Conservation (phyloP, 2,113 vertebrate species). For the Tapirus terrestris region DNA sequence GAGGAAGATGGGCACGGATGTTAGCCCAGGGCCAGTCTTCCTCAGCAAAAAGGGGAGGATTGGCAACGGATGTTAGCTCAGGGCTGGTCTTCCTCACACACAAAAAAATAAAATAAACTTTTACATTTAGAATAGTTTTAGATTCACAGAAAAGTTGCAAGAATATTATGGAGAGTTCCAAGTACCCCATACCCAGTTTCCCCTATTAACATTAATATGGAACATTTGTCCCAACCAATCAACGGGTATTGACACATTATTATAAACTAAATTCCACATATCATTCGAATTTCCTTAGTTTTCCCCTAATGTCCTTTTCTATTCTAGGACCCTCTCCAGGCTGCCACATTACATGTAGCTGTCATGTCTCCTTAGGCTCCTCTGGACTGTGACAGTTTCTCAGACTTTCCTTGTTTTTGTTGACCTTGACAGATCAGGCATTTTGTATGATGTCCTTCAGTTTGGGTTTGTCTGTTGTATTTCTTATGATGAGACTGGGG, state of each 20-base stretch:
- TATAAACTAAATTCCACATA: neutral
- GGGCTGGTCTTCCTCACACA: no score
- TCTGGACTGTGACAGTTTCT: neutral
- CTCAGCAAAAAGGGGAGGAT: no score
- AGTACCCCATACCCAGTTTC: neutral
- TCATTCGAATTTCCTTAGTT: neutral
- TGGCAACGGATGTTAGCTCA: no score
- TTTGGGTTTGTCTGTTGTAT: neutral
- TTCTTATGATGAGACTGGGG: neutral
- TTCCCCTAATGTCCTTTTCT: neutral
- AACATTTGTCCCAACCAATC: no score
- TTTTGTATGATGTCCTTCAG: neutral
- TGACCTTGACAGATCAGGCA: neutral
- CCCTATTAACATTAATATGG: neutral
- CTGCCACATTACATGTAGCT: neutral
- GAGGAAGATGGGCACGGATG: no score
- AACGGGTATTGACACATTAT: rapidly evolving
- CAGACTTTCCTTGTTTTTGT: neutral
- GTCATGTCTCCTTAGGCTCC: neutral
- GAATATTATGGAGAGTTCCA: neutral
- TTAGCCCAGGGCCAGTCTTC: no score
- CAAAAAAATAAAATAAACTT: neutral
- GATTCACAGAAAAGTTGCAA: neutral
- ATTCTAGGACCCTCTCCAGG: neutral
- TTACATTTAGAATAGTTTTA: neutral